Percentiles rank a stretch among this genome's conserved stretches.
These are phyloP conservation scores for Sphecodes monilicornis DNA, from an alignment of 2,888 invertebrate species.

Conservation along the genomic window DNA sequence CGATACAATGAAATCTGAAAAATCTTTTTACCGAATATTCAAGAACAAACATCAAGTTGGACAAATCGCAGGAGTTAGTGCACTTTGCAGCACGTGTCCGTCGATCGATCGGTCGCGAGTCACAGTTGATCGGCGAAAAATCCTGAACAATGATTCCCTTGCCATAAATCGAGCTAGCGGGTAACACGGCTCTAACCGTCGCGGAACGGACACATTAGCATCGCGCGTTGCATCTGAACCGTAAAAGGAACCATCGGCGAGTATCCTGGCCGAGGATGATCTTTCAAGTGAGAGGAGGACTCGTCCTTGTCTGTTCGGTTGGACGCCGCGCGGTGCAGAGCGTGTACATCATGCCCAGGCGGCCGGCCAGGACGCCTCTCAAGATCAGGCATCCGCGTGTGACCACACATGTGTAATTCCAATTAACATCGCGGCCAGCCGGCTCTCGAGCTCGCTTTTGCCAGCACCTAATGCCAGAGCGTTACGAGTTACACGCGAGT, in stretches of 20 bases:
- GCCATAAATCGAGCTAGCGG: background rate
- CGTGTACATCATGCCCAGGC: conserved; percentile 61
- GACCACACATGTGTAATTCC: conserved; percentile 75
- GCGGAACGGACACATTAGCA: conserved; percentile 27
- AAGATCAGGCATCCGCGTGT: conserved; percentile 71
- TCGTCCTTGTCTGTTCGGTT: conserved; percentile 74
- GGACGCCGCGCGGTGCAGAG: conserved; percentile 61
- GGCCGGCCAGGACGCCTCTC: conserved; percentile 56
- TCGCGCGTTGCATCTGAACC: conserved; percentile 35
- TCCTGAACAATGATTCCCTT: conserved; percentile 5
- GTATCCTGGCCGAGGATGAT: conserved; percentile 69
- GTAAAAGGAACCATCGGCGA: conserved; percentile 62
- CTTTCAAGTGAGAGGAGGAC: conserved; percentile 71
- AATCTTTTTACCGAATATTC: background rate
- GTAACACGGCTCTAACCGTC: conserved; percentile 9
- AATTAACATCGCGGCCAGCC: conserved; percentile 68
- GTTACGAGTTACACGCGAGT: conserved; percentile 58
- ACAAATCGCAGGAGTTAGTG: background rate
- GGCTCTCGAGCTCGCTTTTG: conserved; percentile 18
- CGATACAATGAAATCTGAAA: no score
- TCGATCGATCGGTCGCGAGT: background rate
- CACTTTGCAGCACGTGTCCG: background rate
- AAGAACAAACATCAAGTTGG: background rate
- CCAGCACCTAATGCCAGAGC: conserved; percentile 40
- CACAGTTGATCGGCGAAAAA: background rate